A percentile compares a stretch with the other conserved stretches of the same genome.
phyloP scores from a whole-genome alignment of 1,140 invertebrate genomes.

The Trichoplusia ni region DNA sequence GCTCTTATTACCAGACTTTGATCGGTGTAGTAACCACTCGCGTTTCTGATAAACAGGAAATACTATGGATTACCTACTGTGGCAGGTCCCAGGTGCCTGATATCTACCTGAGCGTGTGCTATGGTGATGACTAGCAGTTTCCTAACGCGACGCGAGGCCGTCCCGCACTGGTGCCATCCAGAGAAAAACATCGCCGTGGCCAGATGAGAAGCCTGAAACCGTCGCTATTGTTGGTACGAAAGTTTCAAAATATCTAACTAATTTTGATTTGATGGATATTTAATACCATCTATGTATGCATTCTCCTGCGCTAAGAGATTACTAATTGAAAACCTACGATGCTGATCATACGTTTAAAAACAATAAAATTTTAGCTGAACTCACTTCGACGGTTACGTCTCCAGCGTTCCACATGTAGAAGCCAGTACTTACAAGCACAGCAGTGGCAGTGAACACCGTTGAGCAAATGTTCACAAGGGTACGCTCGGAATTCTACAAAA shows the following conservation, averaged over 20 bases:
- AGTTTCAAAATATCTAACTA: too few species aligned
- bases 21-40: too few species aligned
- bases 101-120: slow-evolving; percentile 38
- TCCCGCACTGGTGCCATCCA: slow-evolving; percentile 46
- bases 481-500: slow-evolving; percentile 46
- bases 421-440: slow-evolving; percentile 42
- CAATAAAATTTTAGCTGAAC: too few species aligned
- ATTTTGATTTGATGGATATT: too few species aligned
- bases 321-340: too few species aligned
- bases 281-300: too few species aligned
- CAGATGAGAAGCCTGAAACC: slow-evolving; percentile 42
- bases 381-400: slow-evolving; percentile 51
- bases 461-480: slow-evolving; percentile 34
- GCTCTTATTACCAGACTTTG: too few species aligned
- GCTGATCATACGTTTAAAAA: too few species aligned
- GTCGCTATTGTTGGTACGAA: background rate
- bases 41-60: too few species aligned
- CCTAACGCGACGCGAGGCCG: slow-evolving; percentile 28
- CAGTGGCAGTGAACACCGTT: slow-evolving; percentile 12
- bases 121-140: slow-evolving; percentile 38
- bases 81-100: too few species aligned
- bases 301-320: too few species aligned
- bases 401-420: slow-evolving; percentile 55
- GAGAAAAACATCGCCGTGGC: slow-evolving; percentile 45
- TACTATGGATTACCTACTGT: too few species aligned